Evolutionary conservation across 2,797 vertebrate genomes (phyloP), one percentile per base, ranked within the genome.

Genomic region (Sylvia borin): DNA sequence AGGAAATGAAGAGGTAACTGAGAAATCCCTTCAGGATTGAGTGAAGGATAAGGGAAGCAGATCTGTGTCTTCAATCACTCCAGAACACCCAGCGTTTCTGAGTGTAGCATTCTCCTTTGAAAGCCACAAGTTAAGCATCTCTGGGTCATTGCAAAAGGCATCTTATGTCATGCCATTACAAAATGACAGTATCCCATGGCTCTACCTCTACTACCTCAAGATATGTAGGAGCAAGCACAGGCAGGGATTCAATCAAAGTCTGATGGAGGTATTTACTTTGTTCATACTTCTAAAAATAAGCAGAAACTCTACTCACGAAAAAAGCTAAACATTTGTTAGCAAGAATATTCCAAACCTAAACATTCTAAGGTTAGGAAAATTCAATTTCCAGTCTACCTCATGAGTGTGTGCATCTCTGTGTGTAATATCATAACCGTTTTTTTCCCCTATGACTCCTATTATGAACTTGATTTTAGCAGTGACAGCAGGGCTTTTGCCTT

Each of bases 141-240:
- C 34, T 65, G 45, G 7, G 25, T 50, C 32, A 21, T 76, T 42
- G 34, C 6, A 10, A 65, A 47, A 36, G 27, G 20, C 1, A 2
- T n/a, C 9, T 50, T 53, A 51, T 19, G 20, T 32, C 51, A 16
- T n/a, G 14, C 3, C 19, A 22, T 34, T 70, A 18, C 38, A 90
- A 71, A 88, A 72, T 31, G 7, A 32, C 11, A 62, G 22, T 47
- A 45, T 65, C 2, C 22, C 9, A 2, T 13, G 11, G 27, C 77
- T 24, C 26, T 64, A 1, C 10, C 40, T 62, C 60, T 80, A 4
- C 24, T 50, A 43, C 32, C 3, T 48, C 38, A 67, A 66, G 40
- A 31, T 20, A 21, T 0, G 4, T 10, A 34, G 26, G 11, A 43
- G 9, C 3, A 15, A 55, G 9, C 13, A 27, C 2, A 17, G 40